Evolutionary conservation across 1,140 invertebrate species (phyloP).

Genomic region (Tyrophagus putrescentiae): DNA sequence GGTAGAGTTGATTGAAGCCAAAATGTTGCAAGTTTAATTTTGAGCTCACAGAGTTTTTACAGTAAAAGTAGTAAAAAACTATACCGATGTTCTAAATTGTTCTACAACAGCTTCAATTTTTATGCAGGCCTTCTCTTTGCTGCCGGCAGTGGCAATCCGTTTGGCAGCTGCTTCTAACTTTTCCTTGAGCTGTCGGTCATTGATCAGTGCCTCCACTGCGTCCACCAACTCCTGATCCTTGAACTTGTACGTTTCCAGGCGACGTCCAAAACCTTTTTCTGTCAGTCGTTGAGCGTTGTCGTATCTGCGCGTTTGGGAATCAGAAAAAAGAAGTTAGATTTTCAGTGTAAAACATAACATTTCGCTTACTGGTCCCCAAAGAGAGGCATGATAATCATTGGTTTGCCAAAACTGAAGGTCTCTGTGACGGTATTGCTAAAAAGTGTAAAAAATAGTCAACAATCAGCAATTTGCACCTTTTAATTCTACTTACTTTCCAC

Average conservation of each 20-base stretch:
- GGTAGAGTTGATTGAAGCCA: no score
- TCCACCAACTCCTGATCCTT: neutral
- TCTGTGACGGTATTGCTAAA: constrained; percentile 19
- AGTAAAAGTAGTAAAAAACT: no score
- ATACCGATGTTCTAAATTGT: no score
- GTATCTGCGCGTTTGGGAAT: no score
- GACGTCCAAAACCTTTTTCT: neutral
- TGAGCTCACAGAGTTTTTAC: no score
- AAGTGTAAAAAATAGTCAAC: no score
- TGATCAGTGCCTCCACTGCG: neutral
- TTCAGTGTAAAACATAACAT: no score
- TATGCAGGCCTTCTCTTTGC: neutral
- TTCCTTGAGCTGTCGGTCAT: neutral
- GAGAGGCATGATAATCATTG: constrained; percentile 15
- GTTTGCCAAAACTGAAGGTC: neutral
- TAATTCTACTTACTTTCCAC: no score
- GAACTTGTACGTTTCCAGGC: neutral
- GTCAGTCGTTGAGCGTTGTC: constrained; percentile 14
- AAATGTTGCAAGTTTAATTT: no score
- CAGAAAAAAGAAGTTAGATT: no score
- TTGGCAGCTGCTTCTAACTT: neutral
- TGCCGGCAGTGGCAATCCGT: neutral
- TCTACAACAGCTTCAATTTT: neutral
- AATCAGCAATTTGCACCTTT: no score
- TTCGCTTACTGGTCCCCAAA: constrained; percentile 17